These are phyloP conservation scores for Syncerus caffer DNA, from an alignment of 2,797 vertebrate species.

Conservation along the genomic window DNA sequence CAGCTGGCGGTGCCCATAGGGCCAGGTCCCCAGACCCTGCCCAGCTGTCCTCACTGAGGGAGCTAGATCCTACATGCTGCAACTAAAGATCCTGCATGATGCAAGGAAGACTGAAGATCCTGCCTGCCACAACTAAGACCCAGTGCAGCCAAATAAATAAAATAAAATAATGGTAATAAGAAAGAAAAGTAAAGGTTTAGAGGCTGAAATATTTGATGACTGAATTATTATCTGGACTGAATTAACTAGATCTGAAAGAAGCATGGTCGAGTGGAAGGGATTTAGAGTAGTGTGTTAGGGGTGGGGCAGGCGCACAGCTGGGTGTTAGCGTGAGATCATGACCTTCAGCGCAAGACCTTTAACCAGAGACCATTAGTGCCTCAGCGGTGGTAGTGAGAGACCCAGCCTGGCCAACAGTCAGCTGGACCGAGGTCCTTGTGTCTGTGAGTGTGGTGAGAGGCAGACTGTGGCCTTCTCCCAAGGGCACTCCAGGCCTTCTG, in stretches of 20 bases:
- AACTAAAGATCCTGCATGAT: neutral
- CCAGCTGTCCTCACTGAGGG: neutral
- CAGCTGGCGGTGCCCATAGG: neutral
- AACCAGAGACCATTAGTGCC: neutral
- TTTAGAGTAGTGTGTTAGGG: neutral
- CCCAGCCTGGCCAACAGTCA: neutral
- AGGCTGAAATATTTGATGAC: neutral
- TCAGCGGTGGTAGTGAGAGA: neutral
- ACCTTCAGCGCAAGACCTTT: neutral
- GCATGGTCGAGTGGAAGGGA: neutral
- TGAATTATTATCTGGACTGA: neutral
- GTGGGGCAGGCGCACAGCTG: neutral
- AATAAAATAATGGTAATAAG: neutral
- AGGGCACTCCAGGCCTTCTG: neutral
- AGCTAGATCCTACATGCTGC: neutral
- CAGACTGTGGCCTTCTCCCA: neutral
- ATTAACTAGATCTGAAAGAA: neutral
- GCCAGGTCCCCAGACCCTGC: neutral
- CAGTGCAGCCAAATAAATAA: neutral
- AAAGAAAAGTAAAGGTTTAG: neutral
- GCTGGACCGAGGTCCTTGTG: too few species aligned
- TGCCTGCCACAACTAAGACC: neutral
- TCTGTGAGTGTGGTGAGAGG: neutral
- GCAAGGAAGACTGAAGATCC: neutral
- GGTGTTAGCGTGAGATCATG: neutral